Evolutionary conservation across 2,888 invertebrate genomes (phyloP), one percentile per base, ranked within the genome.

Genomic region (Notocelia uddmanniana): DNA sequence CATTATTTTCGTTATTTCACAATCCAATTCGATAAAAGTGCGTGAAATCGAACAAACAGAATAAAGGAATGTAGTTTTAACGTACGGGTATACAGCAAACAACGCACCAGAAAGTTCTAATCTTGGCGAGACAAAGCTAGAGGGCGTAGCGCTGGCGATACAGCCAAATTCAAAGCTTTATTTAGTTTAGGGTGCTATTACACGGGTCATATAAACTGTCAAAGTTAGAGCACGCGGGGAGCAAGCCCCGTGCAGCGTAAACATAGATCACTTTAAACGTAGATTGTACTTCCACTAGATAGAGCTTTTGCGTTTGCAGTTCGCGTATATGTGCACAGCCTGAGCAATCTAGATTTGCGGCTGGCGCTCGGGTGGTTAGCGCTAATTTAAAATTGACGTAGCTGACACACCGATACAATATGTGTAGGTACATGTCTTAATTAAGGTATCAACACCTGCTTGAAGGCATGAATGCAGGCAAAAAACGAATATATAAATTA

Each of bases 151-250:
- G 74, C 78, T 82, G 76, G 78, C 85, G 80, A 85, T 85, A 85
- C 85, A 87, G 88, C 88, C 88, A 89, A 92, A 92, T 89, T 87
- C 88, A 89, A 89, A 88, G 90, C 89, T 90, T 92, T 92, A 92
- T 92, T 92, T 91, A 90, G 90, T 91, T 91, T 89, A 91, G 91
- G 91, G 88, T 88, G 85, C 90, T 88, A 91, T 92, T 93, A 92
- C 92, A 92, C 92, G 93, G 93, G 91, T 92, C 93, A 92, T 93
- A 92, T 91, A 92, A 91, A 89, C 90, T 91, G 92, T 90, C 92
- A 92, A 92, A 93, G 90, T 92, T 91, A 82, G 86, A 87, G 86
- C 79, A 81, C 82, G 83, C 83, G 83, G 85, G 86, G 83, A 83
- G 21, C 34, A 34, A 19, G 19, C 64, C 50, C 45, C 69, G 34